Percentiles rank a stretch among this genome's conserved stretches.
Evolutionary conservation across 2,113 vertebrate genomes (phyloP).

Genomic region (Lota lota): DNA sequence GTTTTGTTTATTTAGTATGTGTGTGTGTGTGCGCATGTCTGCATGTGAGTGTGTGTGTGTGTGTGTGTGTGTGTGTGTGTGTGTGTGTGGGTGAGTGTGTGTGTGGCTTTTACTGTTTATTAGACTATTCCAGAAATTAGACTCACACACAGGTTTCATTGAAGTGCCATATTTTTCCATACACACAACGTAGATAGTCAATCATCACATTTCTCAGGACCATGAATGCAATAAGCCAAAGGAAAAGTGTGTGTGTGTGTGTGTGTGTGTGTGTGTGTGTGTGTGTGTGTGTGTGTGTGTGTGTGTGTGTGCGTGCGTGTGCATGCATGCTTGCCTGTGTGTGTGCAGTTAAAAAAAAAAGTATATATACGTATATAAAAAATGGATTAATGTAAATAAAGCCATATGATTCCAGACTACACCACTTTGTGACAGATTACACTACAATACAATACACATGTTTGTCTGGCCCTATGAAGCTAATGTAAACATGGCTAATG

Average conservation of each 20-base stretch:
- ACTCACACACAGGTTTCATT: conserved; percentile 38
- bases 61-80: conserved; percentile 2
- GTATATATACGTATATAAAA: too few relatives aligned
- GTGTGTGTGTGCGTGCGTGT: conserved; percentile 13
- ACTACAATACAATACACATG: conserved; percentile 24
- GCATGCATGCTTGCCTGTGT: neutral
- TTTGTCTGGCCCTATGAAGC: too few relatives aligned
- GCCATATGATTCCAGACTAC: too few relatives aligned
- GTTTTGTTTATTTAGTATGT: neutral
- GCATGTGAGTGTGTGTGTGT: neutral
- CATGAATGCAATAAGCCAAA: conserved; percentile 42
- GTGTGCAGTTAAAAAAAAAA: conserved; percentile 33
- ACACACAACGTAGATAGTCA: conserved; percentile 32
- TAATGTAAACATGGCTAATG: conserved; percentile 38
- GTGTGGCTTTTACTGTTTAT: conserved; percentile 19
- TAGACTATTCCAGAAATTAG: conserved; percentile 30
- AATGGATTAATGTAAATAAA: too few relatives aligned
- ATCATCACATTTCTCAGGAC: conserved; percentile 28
- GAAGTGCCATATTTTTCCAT: conserved; percentile 45
- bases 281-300: conserved; percentile 9
- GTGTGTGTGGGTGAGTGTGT: conserved; percentile 12
- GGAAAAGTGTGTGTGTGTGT: conserved; percentile 29
- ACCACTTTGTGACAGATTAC: too few relatives aligned
- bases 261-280: conserved; percentile 12
- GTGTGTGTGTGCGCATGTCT: neutral